Conservation (phyloP, 1,140 invertebrate species). For the Cydia splendana region DNA sequence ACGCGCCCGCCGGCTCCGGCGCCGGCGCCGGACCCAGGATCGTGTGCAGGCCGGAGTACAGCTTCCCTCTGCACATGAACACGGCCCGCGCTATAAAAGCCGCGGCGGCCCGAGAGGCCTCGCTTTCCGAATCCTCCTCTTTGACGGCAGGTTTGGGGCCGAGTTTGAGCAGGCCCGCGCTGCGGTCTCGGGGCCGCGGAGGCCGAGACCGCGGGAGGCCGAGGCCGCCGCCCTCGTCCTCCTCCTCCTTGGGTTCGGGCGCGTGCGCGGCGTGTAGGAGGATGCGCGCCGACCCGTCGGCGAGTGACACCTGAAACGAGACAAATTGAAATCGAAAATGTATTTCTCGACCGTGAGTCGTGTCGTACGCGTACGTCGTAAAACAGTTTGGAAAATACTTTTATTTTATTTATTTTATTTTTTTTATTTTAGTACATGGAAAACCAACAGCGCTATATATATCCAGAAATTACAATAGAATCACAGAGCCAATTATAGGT, state of each 20-base stretch:
- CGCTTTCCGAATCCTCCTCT: background rate
- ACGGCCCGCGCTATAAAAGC: constrained; percentile 69
- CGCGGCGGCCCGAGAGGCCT: constrained; percentile 43
- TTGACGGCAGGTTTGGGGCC: too few relatives aligned
- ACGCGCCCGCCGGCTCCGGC: constrained; percentile 39
- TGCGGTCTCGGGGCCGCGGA: background rate
- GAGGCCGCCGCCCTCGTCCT: constrained; percentile 32
- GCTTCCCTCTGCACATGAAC: constrained; percentile 74
- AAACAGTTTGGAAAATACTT: too few relatives aligned
- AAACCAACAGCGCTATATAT: too few relatives aligned
- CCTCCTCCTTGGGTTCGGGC: constrained; percentile 43
- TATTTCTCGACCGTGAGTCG: too few relatives aligned
- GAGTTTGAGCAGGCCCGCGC: too few relatives aligned
- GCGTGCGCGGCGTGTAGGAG: constrained; percentile 62
- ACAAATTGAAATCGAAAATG: too few relatives aligned
- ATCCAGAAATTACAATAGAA: too few relatives aligned
- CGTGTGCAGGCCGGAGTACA: constrained; percentile 83
- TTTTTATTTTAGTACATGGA: too few relatives aligned
- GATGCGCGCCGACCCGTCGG: constrained; percentile 57
- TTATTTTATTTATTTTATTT: too few relatives aligned
- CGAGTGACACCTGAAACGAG: constrained; percentile 49
- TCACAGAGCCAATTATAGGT: too few relatives aligned
- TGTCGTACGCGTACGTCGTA: too few relatives aligned
- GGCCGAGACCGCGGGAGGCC: background rate
- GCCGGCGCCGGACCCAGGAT: constrained; percentile 80